Percentiles rank a stretch among this genome's conserved stretches.
These are phyloP conservation scores for Drosophila nr. medialis DNA, from an alignment of 2,888 invertebrate genomes.

Conservation along the genomic window DNA sequence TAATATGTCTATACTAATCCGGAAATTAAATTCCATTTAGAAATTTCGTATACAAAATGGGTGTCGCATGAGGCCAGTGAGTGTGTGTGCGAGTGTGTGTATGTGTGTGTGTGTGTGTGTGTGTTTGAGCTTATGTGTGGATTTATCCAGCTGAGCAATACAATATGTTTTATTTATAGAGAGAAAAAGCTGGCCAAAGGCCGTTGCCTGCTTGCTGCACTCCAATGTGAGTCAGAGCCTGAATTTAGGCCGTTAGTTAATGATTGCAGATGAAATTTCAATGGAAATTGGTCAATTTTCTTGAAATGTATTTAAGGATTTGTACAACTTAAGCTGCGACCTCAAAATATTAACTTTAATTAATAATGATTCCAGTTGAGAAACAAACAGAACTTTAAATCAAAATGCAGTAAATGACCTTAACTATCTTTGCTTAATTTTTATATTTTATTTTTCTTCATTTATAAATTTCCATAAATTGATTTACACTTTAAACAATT, in stretches of 20 bases:
- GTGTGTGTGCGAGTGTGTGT: conserved; percentile 7
- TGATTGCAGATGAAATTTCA: conserved; percentile 13
- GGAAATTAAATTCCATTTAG: conserved; percentile 81
- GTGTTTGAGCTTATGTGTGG: conserved; percentile 1
- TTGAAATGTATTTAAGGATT: not conserved
- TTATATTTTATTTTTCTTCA: not conserved
- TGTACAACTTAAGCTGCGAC: not conserved
- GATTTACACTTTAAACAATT: too few relatives aligned
- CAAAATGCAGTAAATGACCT: not conserved
- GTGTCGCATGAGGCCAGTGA: conserved; percentile 19
- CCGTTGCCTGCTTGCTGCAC: conserved; percentile 20
- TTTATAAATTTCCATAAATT: too few relatives aligned
- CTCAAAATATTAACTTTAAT: not conserved
- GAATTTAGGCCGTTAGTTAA: conserved; percentile 58
- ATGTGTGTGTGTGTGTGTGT: conserved; percentile 5
- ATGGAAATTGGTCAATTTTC: not conserved
- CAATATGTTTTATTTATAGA: conserved; percentile 70
- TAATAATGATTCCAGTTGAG: not conserved
- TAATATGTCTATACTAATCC: conserved; percentile 81
- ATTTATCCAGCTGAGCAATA: conserved; percentile 40
- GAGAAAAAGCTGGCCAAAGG: conserved; percentile 29
- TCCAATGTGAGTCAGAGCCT: conserved; percentile 19
- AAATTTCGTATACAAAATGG: conserved; percentile 73
- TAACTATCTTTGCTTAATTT: not conserved
- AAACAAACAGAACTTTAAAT: not conserved